Percentiles rank a stretch among this genome's conserved stretches.
phyloP scores from a whole-genome alignment of 2,113 vertebrate species.

The Romanogobio albipinnatus region DNA sequence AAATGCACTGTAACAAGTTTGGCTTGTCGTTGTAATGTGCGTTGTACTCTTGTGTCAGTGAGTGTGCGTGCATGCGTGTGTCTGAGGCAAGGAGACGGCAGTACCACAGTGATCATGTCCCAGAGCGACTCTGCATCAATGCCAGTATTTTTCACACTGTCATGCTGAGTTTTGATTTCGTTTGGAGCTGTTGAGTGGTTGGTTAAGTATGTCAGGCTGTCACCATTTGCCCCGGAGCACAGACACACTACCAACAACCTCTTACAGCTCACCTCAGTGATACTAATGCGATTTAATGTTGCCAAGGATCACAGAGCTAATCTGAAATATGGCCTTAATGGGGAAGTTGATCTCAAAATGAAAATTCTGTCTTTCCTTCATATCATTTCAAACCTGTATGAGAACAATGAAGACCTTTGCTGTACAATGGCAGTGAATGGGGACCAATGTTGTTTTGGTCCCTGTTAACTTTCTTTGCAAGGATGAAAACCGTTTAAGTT shows the following conservation, averaged over 20 bases:
- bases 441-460: not conserved
- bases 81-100: slow-evolving; percentile 19
- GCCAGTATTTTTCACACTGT: not conserved
- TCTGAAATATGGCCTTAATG: not conserved
- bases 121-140: not conserved
- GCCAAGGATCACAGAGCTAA: not conserved
- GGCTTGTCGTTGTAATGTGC: slow-evolving; percentile 46
- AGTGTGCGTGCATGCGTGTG: slow-evolving; percentile 25
- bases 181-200: slow-evolving; percentile 11
- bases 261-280: not conserved
- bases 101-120: slow-evolving; percentile 6
- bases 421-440: not conserved
- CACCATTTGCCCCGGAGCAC: not conserved
- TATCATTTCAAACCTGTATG: not conserved
- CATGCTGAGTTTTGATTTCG: slow-evolving; percentile 8
- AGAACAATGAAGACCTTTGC: not conserved
- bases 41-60: slow-evolving; percentile 28
- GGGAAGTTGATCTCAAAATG: not conserved
- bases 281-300: not conserved
- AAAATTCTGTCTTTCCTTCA: not conserved
- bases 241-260: slow-evolving; percentile 5
- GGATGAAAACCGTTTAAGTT: not conserved
- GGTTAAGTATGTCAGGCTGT: not conserved
- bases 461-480: not conserved
- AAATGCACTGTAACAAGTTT: slow-evolving; percentile 30